Evolutionary conservation across 2,113 vertebrate species (phyloP).

Genomic region (Menura novaehollandiae): DNA sequence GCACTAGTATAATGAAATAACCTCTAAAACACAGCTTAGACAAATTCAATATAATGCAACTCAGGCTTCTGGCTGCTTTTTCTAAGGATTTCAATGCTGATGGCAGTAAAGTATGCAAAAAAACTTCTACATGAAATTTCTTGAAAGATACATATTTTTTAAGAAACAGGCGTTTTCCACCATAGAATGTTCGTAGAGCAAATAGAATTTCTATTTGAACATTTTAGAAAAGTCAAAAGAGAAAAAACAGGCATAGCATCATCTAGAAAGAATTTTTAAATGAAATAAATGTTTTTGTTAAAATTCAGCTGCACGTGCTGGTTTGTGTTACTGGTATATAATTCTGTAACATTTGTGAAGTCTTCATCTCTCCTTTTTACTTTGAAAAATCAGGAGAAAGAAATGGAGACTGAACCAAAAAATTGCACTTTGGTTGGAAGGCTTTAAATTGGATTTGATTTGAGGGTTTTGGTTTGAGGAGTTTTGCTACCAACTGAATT

Average conservation of each 20-base stretch:
- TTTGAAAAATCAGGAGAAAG: not conserved
- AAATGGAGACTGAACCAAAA: not conserved
- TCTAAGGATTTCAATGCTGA: not conserved
- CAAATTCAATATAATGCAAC: not conserved
- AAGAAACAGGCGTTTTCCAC: not conserved
- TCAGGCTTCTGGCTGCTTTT: not conserved
- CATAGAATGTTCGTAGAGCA: not conserved
- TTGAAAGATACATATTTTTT: fast-evolving
- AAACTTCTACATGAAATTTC: not conserved
- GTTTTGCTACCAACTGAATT: not conserved
- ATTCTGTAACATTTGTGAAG: not conserved
- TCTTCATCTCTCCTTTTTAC: not conserved
- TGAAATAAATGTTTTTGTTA: not conserved
- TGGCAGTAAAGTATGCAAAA: not conserved
- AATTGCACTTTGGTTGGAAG: not conserved
- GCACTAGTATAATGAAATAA: not conserved
- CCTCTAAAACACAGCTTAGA: not conserved
- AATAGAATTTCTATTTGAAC: not conserved
- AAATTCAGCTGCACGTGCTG: not conserved
- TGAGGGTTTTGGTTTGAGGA: not conserved
- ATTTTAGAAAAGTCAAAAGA: not conserved
- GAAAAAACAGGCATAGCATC: not conserved
- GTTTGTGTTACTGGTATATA: not conserved
- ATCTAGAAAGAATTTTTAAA: not conserved
- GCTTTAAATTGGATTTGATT: not conserved